A percentile compares a stretch with the other conserved stretches of the same genome.
These are phyloP conservation scores for Eulacestoma nigropectus DNA, from an alignment of 2,113 vertebrate species.

Conservation along the genomic window DNA sequence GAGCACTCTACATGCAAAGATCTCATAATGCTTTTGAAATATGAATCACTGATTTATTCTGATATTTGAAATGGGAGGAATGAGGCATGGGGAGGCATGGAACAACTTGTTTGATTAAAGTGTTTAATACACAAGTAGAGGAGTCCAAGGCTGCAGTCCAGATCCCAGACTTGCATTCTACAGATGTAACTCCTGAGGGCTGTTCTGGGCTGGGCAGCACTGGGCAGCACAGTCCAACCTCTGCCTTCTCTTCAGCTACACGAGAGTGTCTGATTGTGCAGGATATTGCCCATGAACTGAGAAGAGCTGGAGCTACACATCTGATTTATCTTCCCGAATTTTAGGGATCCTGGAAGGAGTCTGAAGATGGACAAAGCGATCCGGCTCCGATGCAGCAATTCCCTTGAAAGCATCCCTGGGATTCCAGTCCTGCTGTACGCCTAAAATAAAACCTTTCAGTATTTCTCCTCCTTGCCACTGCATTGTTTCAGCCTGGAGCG, in stretches of 20 bases:
- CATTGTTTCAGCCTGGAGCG: not conserved
- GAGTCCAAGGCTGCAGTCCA: not conserved
- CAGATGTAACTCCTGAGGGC: not conserved
- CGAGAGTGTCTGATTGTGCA: not conserved
- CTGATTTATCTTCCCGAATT: not conserved
- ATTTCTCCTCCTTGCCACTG: not conserved
- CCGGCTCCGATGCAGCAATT: not conserved
- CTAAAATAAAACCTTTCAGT: not conserved
- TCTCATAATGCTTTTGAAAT: slow-evolving; percentile 45
- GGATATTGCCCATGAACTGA: too few species aligned
- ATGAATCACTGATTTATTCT: slow-evolving; percentile 14
- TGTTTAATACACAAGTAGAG: not conserved
- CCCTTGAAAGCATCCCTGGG: not conserved
- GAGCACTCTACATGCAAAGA: not conserved
- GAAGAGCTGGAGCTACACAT: not conserved
- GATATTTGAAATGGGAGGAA: not conserved
- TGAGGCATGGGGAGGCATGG: not conserved
- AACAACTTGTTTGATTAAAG: not conserved
- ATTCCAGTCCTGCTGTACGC: not conserved
- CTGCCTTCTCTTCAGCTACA: not conserved
- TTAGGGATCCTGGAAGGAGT: not conserved
- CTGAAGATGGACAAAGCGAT: not conserved
- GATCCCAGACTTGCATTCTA: not conserved
- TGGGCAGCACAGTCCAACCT: not conserved
- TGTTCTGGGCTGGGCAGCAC: not conserved